phyloP scores from a whole-genome alignment of 2,888 invertebrate genomes.

The Eumacrocentrus americanus region DNA sequence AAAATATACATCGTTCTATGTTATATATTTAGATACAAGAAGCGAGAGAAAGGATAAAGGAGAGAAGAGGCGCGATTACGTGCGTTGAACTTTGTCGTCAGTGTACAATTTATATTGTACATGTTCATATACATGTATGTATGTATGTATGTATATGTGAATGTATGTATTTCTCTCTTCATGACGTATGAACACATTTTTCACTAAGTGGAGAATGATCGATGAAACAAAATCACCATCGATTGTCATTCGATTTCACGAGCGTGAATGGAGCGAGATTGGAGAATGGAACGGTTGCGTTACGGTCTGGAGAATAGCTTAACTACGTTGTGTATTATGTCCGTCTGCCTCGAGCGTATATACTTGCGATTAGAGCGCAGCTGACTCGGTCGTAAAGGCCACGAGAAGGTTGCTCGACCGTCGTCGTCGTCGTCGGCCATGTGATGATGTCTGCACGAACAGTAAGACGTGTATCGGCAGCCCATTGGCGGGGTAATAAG shows the following conservation, averaged over 20 bases:
- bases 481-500: too few relatives aligned
- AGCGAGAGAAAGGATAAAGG: constrained; percentile 14
- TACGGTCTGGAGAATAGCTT: constrained; percentile 24
- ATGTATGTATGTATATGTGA: constrained; percentile 1
- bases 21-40: constrained; percentile 25
- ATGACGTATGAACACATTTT: background rate
- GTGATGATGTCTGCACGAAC: too few relatives aligned
- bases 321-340: constrained; percentile 19
- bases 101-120: constrained; percentile 19
- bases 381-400: constrained; percentile 21
- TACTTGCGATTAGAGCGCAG: constrained; percentile 19
- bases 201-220: background rate
- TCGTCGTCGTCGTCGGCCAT: background rate
- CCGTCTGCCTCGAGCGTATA: constrained; percentile 18
- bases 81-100: constrained; percentile 31
- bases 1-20: constrained; percentile 26
- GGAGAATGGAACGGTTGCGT: constrained; percentile 24
- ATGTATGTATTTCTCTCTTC: too few relatives aligned
- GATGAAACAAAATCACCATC: constrained; percentile 10
- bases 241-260: constrained; percentile 22
- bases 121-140: background rate
- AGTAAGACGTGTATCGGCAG: too few relatives aligned
- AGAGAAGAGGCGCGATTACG: constrained; percentile 26
- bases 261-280: constrained; percentile 20
- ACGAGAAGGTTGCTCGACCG: constrained; percentile 17